Percentiles rank a stretch among this genome's conserved stretches.
Evolutionary conservation across 2,113 vertebrate genomes (phyloP).

Genomic region (Symphodus melops): DNA sequence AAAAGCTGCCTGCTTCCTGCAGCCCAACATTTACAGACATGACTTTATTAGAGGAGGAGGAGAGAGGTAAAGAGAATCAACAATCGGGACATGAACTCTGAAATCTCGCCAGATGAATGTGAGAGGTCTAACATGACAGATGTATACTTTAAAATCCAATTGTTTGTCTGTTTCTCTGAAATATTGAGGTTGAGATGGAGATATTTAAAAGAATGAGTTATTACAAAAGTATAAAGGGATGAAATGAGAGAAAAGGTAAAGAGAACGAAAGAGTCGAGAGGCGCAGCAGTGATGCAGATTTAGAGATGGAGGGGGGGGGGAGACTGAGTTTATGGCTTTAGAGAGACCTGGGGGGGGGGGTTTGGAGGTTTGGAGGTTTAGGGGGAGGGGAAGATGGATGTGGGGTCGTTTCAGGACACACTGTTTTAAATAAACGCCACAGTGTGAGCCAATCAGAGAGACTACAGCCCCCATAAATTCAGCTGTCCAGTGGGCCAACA

Average conservation of each 20-base stretch:
- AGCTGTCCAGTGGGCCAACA: conserved; percentile 17
- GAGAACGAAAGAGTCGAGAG: too few species aligned
- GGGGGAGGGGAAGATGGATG: conserved; percentile 18
- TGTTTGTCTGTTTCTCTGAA: too few species aligned
- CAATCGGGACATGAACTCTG: too few species aligned
- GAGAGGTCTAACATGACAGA: too few species aligned
- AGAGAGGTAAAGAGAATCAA: background rate
- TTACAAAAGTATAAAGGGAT: too few species aligned
- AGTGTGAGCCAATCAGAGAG: conserved; percentile 25
- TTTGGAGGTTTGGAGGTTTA: too few species aligned
- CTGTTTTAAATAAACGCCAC: conserved; percentile 50
- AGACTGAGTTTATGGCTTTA: conserved; percentile 10
- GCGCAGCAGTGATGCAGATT: conserved; percentile 7
- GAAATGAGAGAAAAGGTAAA: background rate
- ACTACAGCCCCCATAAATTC: conserved; percentile 46
- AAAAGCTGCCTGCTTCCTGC: background rate
- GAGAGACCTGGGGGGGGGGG: background rate
- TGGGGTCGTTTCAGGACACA: conserved; percentile 22
- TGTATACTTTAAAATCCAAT: too few species aligned
- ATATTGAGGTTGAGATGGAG: too few species aligned
- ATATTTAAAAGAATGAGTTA: too few species aligned
- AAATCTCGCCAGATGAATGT: too few species aligned
- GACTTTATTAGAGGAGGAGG: conserved; percentile 32
- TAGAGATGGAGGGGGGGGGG: background rate
- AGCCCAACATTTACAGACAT: conserved; percentile 11